Percentiles rank a stretch among this genome's conserved stretches.
phyloP scores from a whole-genome alignment of 2,888 invertebrate species.

The Pimpla rufipes region DNA sequence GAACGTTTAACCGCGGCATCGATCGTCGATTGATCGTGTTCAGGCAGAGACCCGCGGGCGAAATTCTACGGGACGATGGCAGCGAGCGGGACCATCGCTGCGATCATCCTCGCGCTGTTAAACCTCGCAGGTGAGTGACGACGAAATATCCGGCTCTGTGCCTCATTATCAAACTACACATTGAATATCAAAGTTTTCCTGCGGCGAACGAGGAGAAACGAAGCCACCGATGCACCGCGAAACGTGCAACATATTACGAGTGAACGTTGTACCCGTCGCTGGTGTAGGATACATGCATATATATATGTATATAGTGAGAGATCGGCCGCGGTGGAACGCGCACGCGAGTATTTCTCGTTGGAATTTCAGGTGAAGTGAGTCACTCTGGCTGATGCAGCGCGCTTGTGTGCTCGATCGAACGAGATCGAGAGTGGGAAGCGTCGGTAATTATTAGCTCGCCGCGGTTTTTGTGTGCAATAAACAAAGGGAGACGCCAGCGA shows the following conservation, averaged over 20 bases:
- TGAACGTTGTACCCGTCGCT: constrained; percentile 64
- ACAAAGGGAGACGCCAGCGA: too few relatives aligned
- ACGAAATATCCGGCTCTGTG: background rate
- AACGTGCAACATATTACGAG: constrained; percentile 13
- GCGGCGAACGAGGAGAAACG: background rate
- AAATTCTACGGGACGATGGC: constrained; percentile 76
- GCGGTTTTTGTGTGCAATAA: background rate
- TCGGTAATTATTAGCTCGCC: background rate
- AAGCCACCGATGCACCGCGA: background rate
- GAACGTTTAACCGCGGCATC: constrained; percentile 34
- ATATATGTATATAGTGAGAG: constrained; percentile 15
- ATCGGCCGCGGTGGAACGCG: constrained; percentile 22
- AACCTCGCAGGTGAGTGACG: constrained; percentile 79
- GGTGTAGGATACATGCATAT: constrained; percentile 49
- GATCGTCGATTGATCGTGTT: constrained; percentile 47
- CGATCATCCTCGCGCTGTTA: constrained; percentile 76
- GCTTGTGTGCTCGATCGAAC: constrained; percentile 54
- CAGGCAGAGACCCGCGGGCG: constrained; percentile 10
- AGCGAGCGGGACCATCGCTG: constrained; percentile 75
- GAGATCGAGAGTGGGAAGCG: constrained; percentile 66
- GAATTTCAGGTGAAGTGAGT: constrained; percentile 66
- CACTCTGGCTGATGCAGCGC: constrained; percentile 31
- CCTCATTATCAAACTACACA: constrained; percentile 20
- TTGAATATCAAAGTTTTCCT: background rate
- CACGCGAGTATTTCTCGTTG: constrained; percentile 47